These are phyloP conservation scores for Rattus norvegicus DNA, from an alignment of 2,113 vertebrate genomes.

Conservation along the genomic window GRCr8 NC_086028.1:5810001-5810500, in stretches of 20 bases:
- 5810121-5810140: conserved; percentile 69
- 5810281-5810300: neutral
- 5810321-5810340: neutral
- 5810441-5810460: neutral
- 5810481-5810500: neutral
- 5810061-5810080: neutral
- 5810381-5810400: neutral
- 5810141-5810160: conserved; percentile 53
- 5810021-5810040: neutral
- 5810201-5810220: neutral
- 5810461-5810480: neutral
- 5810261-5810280: neutral
- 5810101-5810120: conserved; percentile 69
- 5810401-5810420: neutral
- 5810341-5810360: neutral
- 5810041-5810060: neutral
- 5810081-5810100: conserved; percentile 53
- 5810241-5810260: neutral
- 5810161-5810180: conserved; percentile 40
- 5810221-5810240: no score
- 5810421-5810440: neutral
- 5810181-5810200: conserved; percentile 57
- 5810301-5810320: neutral
- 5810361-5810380: neutral
- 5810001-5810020: neutral